Base-by-base conservation (phyloP, 2,888 invertebrate species). In the Noctua pronuba region DNA sequence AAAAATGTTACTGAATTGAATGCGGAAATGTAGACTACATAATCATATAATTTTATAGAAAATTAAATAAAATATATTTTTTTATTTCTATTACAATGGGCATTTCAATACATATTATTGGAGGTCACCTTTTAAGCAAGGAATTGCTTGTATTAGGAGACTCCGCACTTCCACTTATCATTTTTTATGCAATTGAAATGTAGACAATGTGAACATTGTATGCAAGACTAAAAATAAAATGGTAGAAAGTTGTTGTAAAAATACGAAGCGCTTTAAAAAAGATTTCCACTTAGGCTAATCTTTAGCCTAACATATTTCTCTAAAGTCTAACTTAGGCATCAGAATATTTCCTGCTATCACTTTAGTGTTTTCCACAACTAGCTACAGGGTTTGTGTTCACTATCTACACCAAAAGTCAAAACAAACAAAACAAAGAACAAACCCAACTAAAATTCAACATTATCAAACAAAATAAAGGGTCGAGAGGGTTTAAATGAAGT, bases 401-500 rank as follows among this genome's bases (percentile, higher is more conserved):
- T 44, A 79, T 52, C 52, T 62, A 75, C 31, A 60, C 11, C 11
- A 65, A 18, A 82, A 35, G 58, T 62, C n/a, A 11, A 73, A 64
- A 81, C 49, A 60, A 73, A 60, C 31, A 38, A 65, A 64, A 16
- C 28, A 64, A 81, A 41, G 52, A 73, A 60, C 31, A 38, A 65
- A 64, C 21, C 28, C 58, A 41, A 60, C 69, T 69, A 44, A 75
- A 82, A 65, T 73, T 73, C 55, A 55, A 83, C 62, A 80, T 78
- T 55, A 70, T 66, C 66, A 44, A 60, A 70, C 74, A 73, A 60
- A 84, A 73, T 73, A 70, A 79, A 84, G 73, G 83, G 75, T 70
- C 28, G 77, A 83, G 71, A 68, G 78, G 77, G 75, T 64, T 77
- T 49, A 58, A 84, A 87, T 80, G 70, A 69, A 75, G 69, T 86